These are phyloP conservation scores for Drosophila nr. medialis DNA, from an alignment of 2,888 invertebrate genomes.

Conservation along the genomic window DNA sequence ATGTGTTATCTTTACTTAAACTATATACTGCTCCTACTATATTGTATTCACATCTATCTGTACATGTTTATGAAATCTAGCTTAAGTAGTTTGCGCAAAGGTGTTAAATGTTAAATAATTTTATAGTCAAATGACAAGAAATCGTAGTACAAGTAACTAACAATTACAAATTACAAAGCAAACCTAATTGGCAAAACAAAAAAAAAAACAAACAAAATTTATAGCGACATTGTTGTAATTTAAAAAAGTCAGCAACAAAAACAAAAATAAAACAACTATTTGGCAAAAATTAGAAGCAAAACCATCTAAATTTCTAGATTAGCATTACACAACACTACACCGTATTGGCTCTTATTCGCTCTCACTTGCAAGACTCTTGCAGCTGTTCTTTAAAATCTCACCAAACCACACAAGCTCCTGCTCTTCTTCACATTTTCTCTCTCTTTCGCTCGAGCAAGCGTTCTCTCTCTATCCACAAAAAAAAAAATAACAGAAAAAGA, in stretches of 20 bases:
- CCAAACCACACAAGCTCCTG: constrained; percentile 10
- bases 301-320: constrained; percentile 45
- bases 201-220: constrained; percentile 32
- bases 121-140: constrained; percentile 54
- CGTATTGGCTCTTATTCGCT: constrained; percentile 43
- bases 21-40: constrained; percentile 38
- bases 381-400: constrained; percentile 9
- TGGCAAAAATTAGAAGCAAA: constrained; percentile 36
- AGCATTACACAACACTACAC: constrained; percentile 45
- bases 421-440: constrained; percentile 20
- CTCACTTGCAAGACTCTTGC: constrained; percentile 11
- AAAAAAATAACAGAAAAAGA: constrained; percentile 27
- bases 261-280: constrained; percentile 45
- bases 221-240: constrained; percentile 47
- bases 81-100: constrained; percentile 58
- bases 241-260: constrained; percentile 32
- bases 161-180: constrained; percentile 38
- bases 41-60: constrained; percentile 47
- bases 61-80: constrained; percentile 62
- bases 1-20: constrained; percentile 50
- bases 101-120: constrained; percentile 72
- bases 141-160: constrained; percentile 69
- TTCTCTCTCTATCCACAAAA: constrained; percentile 20
- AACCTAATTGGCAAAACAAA: constrained; percentile 42
- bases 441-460: constrained; percentile 8